Evolutionary conservation across 2,113 vertebrate species (phyloP).

Genomic region (Ifrita kowaldi): DNA sequence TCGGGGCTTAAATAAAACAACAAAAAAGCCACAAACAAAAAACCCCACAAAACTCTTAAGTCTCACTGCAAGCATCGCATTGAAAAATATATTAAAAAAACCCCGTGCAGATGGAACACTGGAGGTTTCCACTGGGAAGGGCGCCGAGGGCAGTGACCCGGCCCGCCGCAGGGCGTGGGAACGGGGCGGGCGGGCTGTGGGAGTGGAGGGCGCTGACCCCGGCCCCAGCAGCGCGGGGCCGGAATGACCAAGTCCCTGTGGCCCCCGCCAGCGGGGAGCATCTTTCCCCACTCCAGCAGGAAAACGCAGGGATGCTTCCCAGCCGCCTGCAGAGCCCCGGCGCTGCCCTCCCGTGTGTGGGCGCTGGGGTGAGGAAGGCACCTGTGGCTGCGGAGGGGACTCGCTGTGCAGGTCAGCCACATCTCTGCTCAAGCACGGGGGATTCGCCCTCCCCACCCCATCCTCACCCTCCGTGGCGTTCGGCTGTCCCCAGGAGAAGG

Average conservation of each 20-base stretch:
- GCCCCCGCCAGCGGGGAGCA: neutral
- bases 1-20: neutral
- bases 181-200: neutral
- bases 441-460: neutral
- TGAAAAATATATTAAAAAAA: neutral
- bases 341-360: neutral
- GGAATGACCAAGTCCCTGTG: rapidly evolving
- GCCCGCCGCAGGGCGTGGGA: neutral
- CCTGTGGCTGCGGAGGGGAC: neutral
- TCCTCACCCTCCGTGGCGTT: neutral
- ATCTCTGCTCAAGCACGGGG: rapidly evolving
- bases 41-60: neutral
- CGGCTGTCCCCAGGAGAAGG: neutral
- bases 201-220: neutral
- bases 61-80: neutral
- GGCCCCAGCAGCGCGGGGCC: neutral
- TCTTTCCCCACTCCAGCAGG: neutral
- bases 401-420: rapidly evolving
- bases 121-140: neutral
- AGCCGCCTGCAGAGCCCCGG: neutral
- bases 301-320: neutral
- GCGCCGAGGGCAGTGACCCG: neutral
- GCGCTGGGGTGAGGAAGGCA: neutral
- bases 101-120: neutral
- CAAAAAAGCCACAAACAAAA: neutral